Base-by-base conservation (phyloP, 1,140 invertebrate genomes). In the Hestina assimilis region DNA sequence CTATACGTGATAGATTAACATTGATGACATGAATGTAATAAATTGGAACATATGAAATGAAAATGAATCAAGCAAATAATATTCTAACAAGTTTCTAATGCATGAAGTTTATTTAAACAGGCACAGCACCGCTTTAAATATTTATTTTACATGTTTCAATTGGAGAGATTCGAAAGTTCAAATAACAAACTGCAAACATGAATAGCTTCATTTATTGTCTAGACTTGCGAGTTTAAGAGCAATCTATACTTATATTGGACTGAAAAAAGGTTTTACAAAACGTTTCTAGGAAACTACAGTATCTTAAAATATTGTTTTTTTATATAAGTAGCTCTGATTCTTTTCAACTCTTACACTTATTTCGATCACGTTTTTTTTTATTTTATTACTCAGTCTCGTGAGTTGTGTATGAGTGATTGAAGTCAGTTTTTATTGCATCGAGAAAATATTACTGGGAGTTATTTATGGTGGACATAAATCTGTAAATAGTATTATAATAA, bases 141-240 rank as follows among this genome's bases (percentile, higher is more conserved):
- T 83, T 83, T 82, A 69, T 69, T 62, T 52, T 72, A 59, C 68
- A 72, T 69, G 79, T 79, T 80, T 84, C 81, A 72, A 85, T 84
- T 78, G 78, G 72, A 77, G 66, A 83, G 76, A 77, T 83, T 82
- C 47, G 85, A 88, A 88, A 88, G 85, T 84, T 70, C 74, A 83
- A 87, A 85, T 70, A 87, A 48, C 53, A 67, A 53, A 62, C 57
- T 66, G 76, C 70, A 87, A 87, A 87, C 78, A 77, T 66, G 66
- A 70, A 62, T 64, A 61, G 43, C 53, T 56, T 62, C 65, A 47
- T 70, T 69, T 69, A 66, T 74, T 66, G 68, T 70, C 68, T 69
- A 73, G 66, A 77, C 59, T 55, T 38, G 47, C 42, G 19, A 14
- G 54, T 62, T n/a, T 14, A 19, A 6, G 12, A 15, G 33, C 28